These are phyloP conservation scores for Sericinus montela DNA, from an alignment of 2,888 invertebrate genomes.

Conservation along the genomic window DNA sequence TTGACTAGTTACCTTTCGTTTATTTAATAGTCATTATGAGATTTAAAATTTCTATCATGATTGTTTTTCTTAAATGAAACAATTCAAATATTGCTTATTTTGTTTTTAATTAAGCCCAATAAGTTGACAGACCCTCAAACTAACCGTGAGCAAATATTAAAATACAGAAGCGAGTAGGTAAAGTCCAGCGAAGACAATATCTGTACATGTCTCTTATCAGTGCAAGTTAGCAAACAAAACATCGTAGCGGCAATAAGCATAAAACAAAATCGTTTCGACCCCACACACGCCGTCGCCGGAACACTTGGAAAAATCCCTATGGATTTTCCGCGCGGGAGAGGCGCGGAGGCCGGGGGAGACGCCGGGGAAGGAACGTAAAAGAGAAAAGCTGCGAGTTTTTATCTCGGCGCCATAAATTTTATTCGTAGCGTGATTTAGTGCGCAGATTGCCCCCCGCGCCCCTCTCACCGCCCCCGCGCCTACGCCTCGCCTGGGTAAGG, in stretches of 20 bases:
- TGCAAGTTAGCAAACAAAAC: conserved; percentile 76
- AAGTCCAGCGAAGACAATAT: conserved; percentile 59
- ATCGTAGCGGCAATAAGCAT: conserved; percentile 76
- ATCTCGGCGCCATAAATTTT: conserved; percentile 81
- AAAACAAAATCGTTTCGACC: conserved; percentile 78
- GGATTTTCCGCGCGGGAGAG: conserved; percentile 71
- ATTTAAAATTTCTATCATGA: no score
- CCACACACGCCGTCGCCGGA: conserved; percentile 75
- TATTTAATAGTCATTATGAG: no score
- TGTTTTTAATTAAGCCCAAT: conserved; percentile 11
- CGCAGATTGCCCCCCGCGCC: conserved; percentile 75
- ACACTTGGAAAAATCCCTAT: conserved; percentile 79
- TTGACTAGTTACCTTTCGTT: no score
- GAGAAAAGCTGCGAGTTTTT: conserved; percentile 82
- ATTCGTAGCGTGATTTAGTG: conserved; percentile 81
- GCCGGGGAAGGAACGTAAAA: conserved; percentile 76
- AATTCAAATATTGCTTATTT: background rate
- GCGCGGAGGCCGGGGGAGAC: conserved; percentile 49
- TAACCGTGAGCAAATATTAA: conserved; percentile 19
- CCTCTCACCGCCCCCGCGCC: conserved; percentile 67
- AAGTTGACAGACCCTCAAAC: conserved; percentile 13
- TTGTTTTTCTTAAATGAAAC: no score
- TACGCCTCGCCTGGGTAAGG: conserved; percentile 75
- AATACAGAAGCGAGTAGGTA: conserved; percentile 15
- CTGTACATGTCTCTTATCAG: conserved; percentile 66